These are phyloP conservation scores for Proteles cristata DNA, from an alignment of 2,113 vertebrate species.

Conservation along the genomic window DNA sequence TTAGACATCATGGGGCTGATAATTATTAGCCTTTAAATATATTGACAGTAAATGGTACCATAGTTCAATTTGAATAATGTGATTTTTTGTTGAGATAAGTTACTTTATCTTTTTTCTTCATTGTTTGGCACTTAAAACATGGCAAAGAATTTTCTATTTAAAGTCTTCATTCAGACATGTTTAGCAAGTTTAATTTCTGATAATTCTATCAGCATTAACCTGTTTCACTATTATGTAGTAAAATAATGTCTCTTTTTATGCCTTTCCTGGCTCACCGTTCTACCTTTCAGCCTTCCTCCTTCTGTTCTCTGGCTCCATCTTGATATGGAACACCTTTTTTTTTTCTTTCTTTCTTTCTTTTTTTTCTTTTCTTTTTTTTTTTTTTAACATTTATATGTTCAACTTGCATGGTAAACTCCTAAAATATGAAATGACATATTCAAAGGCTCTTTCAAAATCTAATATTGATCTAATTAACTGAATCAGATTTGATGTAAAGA, in stretches of 20 bases:
- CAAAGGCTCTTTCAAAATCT: background rate
- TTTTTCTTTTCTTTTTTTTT: background rate
- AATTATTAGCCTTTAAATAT: background rate
- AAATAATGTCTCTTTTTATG: background rate
- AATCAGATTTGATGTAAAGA: background rate
- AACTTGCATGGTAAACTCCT: background rate
- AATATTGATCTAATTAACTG: background rate
- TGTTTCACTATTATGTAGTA: background rate
- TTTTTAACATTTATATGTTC: background rate
- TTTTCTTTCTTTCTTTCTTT: no score
- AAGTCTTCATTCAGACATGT: background rate
- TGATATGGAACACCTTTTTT: background rate
- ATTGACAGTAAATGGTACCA: background rate
- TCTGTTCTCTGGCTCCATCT: background rate
- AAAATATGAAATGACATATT: background rate
- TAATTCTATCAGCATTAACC: background rate
- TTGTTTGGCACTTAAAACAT: background rate
- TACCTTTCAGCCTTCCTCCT: background rate
- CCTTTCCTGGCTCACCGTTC: background rate
- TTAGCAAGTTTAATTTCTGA: background rate
- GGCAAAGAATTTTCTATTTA: background rate
- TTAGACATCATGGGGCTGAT: background rate
- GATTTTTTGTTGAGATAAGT: background rate
- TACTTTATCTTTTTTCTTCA: background rate
- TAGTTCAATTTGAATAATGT: background rate